These are phyloP conservation scores for Porites lutea DNA, from an alignment of 64 coral and sea anemone genomes.

Conservation along the genomic window DNA sequence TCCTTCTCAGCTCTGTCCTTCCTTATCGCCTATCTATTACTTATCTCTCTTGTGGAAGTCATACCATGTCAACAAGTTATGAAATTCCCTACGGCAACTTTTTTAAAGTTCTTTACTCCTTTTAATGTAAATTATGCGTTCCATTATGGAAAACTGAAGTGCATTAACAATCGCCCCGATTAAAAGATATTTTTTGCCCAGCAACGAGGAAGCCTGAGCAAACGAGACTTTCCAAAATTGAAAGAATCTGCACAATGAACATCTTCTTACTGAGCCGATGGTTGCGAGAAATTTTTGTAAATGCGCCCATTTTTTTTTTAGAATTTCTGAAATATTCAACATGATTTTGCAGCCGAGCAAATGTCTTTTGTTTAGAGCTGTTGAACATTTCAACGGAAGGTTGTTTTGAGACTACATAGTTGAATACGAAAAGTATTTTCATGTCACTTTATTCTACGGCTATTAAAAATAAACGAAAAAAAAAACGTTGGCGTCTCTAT, in stretches of 20 bases:
- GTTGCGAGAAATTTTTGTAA: too few species aligned
- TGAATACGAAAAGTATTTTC: constrained; percentile 5
- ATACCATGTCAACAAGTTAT: constrained; percentile 17
- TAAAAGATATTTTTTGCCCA: constrained; percentile 8
- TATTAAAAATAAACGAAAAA: constrained; percentile 44
- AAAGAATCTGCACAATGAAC: too few species aligned
- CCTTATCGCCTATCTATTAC: constrained; percentile 30
- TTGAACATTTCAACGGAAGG: neutral
- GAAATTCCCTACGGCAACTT: neutral
- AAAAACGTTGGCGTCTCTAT: constrained; percentile 27
- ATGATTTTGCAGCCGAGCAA: neutral
- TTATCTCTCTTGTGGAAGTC: neutral
- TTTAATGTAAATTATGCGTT: neutral
- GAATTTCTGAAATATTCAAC: neutral
- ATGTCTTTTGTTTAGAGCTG: neutral
- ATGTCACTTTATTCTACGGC: constrained; percentile 22
- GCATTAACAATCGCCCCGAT: constrained; percentile 13
- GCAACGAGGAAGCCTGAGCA: neutral
- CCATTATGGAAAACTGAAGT: constrained; percentile 15
- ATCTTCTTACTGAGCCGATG: too few species aligned
- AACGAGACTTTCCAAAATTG: neutral
- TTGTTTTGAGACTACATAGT: constrained; percentile 41
- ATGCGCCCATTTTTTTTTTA: neutral
- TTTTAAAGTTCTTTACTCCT: neutral
- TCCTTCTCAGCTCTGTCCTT: neutral